phyloP scores from a whole-genome alignment of 2,113 vertebrate species.

The Machaerirhynchus nigripectus region DNA sequence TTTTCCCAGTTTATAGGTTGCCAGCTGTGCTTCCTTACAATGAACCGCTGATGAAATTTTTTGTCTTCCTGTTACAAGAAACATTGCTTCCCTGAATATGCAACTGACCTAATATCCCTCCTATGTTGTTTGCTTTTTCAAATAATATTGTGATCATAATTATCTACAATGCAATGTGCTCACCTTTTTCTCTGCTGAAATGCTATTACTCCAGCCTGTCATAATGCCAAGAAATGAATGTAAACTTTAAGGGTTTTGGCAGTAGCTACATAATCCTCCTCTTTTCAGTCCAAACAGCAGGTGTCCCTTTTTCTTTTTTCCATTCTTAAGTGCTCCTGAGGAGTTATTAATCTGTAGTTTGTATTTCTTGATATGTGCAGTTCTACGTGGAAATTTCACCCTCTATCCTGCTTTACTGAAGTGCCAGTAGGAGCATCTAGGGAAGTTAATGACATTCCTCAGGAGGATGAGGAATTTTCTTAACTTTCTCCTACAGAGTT shows the following conservation, averaged over 20 bases:
- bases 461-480: not conserved
- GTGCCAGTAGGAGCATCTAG: not conserved
- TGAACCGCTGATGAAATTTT: not conserved
- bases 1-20: not conserved
- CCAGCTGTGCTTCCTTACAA: not conserved
- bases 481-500: not conserved
- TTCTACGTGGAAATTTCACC: not conserved
- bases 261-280: not conserved
- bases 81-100: not conserved
- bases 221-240: not conserved
- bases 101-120: not conserved
- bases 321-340: not conserved
- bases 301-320: not conserved
- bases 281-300: not conserved
- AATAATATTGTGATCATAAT: not conserved
- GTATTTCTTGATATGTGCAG: not conserved
- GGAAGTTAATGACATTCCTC: not conserved
- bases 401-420: not conserved
- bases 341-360: not conserved
- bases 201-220: not conserved
- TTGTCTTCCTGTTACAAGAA: not conserved
- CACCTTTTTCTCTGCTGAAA: not conserved
- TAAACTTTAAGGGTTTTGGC: not conserved
- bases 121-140: not conserved
- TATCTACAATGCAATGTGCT: not conserved